Percentiles rank a stretch among this genome's conserved stretches.
Conservation (phyloP, 2,888 invertebrate species). For the Trissoscelio sp. region DNA sequence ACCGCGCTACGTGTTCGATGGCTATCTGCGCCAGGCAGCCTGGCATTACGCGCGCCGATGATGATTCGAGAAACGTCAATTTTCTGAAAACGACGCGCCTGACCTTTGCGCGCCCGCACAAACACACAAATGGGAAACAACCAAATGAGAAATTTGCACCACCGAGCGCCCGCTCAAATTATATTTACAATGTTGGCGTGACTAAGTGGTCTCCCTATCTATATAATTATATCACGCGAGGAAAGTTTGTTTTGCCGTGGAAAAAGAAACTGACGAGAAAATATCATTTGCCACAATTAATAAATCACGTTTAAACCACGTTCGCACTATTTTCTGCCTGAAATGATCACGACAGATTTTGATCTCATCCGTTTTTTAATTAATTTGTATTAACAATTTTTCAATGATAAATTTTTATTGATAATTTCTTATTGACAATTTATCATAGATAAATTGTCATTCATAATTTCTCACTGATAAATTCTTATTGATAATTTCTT, state of each 20-base stretch:
- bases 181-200: slow-evolving; percentile 65
- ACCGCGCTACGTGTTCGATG: slow-evolving; percentile 46
- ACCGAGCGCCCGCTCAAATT: slow-evolving; percentile 41
- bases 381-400: no score
- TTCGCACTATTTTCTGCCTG: background rate
- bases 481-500: no score
- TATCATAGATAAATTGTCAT: no score
- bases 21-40: slow-evolving; percentile 32
- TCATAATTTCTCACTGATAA: no score
- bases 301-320: slow-evolving; percentile 42
- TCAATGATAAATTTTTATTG: no score
- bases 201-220: slow-evolving; percentile 53
- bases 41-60: slow-evolving; percentile 9
- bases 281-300: slow-evolving; percentile 54
- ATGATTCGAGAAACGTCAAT: slow-evolving; percentile 32
- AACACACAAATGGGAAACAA: slow-evolving; percentile 19
- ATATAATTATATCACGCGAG: slow-evolving; percentile 60
- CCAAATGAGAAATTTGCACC: slow-evolving; percentile 23
- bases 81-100: slow-evolving; percentile 29
- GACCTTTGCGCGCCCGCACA: slow-evolving; percentile 18
- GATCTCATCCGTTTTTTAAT: no score
- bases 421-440: no score
- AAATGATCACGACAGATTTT: no score
- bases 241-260: slow-evolving; percentile 43
- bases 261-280: slow-evolving; percentile 23